These are phyloP conservation scores for Nicator chloris DNA, from an alignment of 2,113 vertebrate genomes.

Conservation along the genomic window DNA sequence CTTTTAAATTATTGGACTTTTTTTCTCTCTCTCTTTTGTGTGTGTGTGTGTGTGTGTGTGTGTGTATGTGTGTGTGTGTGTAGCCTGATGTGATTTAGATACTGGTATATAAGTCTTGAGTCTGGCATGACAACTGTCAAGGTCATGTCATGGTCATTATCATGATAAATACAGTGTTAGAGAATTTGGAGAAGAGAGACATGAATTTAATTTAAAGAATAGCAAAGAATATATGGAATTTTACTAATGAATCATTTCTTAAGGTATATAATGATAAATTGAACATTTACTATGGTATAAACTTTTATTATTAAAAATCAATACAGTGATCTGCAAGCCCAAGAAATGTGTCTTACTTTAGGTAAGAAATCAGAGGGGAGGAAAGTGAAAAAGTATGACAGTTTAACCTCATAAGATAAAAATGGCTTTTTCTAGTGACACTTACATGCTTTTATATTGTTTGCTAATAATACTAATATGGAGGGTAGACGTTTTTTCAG, in stretches of 20 bases:
- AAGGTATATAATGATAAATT: neutral
- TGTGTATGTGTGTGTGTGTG: no score
- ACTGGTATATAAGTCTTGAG: neutral
- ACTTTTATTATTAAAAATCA: neutral
- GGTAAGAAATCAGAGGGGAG: neutral
- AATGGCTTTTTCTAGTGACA: neutral
- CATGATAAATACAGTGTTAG: neutral
- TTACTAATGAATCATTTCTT: neutral
- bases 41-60: no score
- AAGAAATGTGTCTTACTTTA: neutral
- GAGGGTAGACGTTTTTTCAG: neutral
- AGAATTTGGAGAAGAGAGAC: neutral
- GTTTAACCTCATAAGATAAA: neutral
- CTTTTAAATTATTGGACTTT: neutral
- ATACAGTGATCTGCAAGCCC: neutral
- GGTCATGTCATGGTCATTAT: neutral
- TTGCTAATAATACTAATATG: neutral
- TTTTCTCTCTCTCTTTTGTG: no score
- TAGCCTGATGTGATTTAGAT: neutral
- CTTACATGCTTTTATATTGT: neutral
- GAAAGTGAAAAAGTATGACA: neutral
- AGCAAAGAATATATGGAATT: neutral
- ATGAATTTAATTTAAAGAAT: neutral
- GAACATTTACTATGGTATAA: neutral
- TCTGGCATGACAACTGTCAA: neutral